Conservation (phyloP, 2,888 invertebrate genomes). For the Pyrrhosoma nymphula region DNA sequence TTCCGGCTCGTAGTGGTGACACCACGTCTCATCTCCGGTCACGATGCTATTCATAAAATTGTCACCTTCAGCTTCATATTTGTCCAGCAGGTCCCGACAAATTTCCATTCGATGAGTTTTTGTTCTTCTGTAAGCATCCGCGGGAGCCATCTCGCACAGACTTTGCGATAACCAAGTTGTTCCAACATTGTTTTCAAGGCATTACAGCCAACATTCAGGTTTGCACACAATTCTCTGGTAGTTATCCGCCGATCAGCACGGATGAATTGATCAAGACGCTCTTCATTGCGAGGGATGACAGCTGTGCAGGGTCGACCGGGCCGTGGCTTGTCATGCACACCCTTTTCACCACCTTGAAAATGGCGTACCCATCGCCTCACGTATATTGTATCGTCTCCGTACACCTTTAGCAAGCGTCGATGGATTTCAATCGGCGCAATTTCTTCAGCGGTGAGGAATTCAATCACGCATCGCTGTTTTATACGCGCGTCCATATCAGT, state of each 20-base stretch:
- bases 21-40: background rate
- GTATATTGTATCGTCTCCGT: no score
- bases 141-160: background rate
- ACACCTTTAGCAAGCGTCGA: no score
- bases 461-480: no score
- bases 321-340: slow-evolving; percentile 23
- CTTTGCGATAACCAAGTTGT: background rate
- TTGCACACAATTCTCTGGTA: slow-evolving; percentile 11
- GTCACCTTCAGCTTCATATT: background rate
- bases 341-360: no score
- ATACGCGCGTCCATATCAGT: no score
- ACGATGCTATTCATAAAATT: background rate
- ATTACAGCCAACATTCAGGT: background rate
- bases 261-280: slow-evolving; percentile 56
- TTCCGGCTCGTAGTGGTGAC: background rate
- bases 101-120: background rate
- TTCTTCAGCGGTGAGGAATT: no score
- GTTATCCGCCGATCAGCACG: slow-evolving; percentile 21
- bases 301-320: slow-evolving; percentile 34
- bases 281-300: slow-evolving; percentile 35
- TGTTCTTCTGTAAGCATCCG: slow-evolving; percentile 17
- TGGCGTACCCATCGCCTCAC: no score
- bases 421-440: no score
- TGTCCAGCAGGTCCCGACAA: background rate
- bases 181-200: background rate